Percentiles rank a stretch among this genome's conserved stretches.
phyloP scores from a whole-genome alignment of 2,113 vertebrate species.

The Campylomormyrus tamandua region DNA sequence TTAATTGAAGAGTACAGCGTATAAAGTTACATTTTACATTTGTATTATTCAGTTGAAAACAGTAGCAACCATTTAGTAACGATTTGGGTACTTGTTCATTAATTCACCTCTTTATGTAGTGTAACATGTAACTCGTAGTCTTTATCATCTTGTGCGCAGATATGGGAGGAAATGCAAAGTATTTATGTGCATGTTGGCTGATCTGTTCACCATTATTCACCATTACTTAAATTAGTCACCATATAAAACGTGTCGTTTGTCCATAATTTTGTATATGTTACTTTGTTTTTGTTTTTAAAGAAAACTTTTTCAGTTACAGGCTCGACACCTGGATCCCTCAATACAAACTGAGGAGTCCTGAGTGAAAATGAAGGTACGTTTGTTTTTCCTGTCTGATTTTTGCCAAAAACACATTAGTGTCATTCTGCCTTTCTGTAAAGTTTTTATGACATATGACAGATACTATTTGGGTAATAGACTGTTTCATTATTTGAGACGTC shows the following conservation, averaged over 20 bases:
- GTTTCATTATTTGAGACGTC: neutral
- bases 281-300: neutral
- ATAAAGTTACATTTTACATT: neutral
- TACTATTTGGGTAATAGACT: neutral
- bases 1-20: neutral
- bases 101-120: neutral
- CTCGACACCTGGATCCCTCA: constrained; percentile 3
- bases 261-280: neutral
- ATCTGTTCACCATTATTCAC: neutral
- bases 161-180: neutral
- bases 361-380: constrained; percentile 18
- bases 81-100: neutral
- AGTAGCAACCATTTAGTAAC: neutral
- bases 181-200: neutral
- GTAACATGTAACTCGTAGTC: neutral
- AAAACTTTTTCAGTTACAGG: constrained; percentile 2
- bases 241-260: neutral
- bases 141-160: neutral
- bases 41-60: neutral
- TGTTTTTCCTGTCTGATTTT: neutral
- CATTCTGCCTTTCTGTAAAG: neutral
- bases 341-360: neutral
- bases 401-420: neutral
- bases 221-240: neutral
- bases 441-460: neutral